Conservation (phyloP, 2,888 invertebrate species). For the Scaptomyza caliginosa region DNA sequence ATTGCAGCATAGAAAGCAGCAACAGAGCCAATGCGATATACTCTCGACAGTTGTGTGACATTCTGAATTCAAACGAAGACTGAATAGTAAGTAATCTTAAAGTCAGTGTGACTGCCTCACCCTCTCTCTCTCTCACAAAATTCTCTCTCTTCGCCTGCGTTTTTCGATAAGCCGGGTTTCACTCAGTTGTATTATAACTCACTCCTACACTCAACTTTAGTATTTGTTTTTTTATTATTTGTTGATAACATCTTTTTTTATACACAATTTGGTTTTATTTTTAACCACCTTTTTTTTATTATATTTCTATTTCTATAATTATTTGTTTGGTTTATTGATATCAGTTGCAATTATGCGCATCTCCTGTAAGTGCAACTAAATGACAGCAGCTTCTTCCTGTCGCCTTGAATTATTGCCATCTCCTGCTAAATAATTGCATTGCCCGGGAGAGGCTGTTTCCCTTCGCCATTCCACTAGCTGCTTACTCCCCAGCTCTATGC, state of each 20-base stretch:
- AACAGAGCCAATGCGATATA: background rate
- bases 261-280: background rate
- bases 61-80: constrained; percentile 38
- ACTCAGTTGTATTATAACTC: background rate
- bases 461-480: background rate
- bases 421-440: constrained; percentile 71
- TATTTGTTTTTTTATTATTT: no score
- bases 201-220: background rate
- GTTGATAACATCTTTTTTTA: background rate
- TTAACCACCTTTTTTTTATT: background rate
- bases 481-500: background rate
- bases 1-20: background rate
- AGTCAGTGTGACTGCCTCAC: no score
- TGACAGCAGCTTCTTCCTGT: constrained; percentile 77
- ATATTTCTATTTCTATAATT: constrained; percentile 1
- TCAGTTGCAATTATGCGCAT: constrained; percentile 78
- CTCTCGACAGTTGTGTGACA: constrained; percentile 19
- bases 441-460: constrained; percentile 19
- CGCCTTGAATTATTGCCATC: constrained; percentile 68
- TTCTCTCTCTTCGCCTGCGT: background rate
- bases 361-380: constrained; percentile 71
- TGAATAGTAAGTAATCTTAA: constrained; percentile 4
- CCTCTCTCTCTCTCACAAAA: no score
- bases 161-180: background rate
- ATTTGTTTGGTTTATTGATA: constrained; percentile 22